Evolutionary conservation across 2,797 vertebrate species (phyloP).

Genomic region (Chelonia mydas): DNA sequence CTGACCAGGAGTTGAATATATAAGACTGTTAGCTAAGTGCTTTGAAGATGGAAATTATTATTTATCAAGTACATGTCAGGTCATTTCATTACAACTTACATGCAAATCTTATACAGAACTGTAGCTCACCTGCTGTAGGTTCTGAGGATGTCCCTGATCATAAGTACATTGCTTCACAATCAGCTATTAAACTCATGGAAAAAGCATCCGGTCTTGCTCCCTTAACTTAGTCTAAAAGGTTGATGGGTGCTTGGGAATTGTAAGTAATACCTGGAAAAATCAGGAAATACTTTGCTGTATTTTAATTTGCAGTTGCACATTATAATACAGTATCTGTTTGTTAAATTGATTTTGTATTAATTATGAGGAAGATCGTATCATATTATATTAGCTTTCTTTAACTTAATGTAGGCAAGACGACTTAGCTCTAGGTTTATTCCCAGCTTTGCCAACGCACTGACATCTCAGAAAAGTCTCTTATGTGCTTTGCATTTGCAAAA

Average conservation of each 20-base stretch:
- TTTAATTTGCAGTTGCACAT: background rate
- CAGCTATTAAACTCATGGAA: fast-evolving
- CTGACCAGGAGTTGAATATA: background rate
- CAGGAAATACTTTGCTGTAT: background rate
- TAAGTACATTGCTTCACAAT: background rate
- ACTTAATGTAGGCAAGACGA: background rate
- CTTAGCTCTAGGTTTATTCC: background rate
- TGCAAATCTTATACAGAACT: background rate
- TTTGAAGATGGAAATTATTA: fast-evolving
- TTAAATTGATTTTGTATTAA: background rate
- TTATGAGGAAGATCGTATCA: background rate
- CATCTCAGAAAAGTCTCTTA: background rate
- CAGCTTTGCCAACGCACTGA: background rate
- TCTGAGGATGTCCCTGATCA: background rate
- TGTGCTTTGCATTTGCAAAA: background rate
- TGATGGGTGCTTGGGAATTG: background rate
- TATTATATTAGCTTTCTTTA: background rate
- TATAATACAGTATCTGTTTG: background rate
- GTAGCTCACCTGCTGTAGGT: background rate
- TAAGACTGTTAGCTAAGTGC: background rate
- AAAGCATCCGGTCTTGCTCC: background rate
- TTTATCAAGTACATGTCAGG: background rate
- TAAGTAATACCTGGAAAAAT: background rate
- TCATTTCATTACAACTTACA: background rate
- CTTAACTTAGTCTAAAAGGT: background rate